These are phyloP conservation scores for Cyphomyrus plagiostoma DNA, from an alignment of 2,113 vertebrate species.

Conservation along the genomic window DNA sequence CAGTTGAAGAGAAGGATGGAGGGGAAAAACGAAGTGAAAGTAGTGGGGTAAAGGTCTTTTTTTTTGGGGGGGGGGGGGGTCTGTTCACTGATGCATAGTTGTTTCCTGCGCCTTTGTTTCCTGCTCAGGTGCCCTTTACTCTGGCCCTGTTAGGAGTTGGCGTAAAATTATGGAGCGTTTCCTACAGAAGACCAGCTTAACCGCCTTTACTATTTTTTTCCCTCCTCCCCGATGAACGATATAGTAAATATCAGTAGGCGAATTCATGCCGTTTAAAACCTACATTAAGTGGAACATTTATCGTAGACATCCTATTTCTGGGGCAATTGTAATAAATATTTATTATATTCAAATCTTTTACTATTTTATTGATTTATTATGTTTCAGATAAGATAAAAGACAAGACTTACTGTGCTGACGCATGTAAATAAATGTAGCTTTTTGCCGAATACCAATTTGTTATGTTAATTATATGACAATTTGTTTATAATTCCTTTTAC, in stretches of 20 bases:
- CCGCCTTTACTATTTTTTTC: neutral
- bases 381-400: neutral
- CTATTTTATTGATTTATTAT: neutral
- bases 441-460: neutral
- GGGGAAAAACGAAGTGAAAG: neutral
- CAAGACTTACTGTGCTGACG: neutral
- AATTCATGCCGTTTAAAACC: neutral
- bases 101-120: neutral
- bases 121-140: neutral
- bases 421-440: conserved; percentile 21
- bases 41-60: neutral
- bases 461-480: neutral
- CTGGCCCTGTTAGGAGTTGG: neutral
- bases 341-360: neutral
- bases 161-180: neutral
- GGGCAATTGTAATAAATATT: neutral
- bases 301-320: neutral
- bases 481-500: neutral
- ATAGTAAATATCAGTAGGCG: neutral
- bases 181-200: neutral
- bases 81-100: neutral
- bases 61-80: neutral
- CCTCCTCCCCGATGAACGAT: neutral
- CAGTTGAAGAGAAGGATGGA: neutral
- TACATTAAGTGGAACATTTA: neutral